A percentile compares a stretch with the other conserved stretches of the same genome.
phyloP scores from a whole-genome alignment of 2,113 vertebrate genomes.

The Morone chrysops region DNA sequence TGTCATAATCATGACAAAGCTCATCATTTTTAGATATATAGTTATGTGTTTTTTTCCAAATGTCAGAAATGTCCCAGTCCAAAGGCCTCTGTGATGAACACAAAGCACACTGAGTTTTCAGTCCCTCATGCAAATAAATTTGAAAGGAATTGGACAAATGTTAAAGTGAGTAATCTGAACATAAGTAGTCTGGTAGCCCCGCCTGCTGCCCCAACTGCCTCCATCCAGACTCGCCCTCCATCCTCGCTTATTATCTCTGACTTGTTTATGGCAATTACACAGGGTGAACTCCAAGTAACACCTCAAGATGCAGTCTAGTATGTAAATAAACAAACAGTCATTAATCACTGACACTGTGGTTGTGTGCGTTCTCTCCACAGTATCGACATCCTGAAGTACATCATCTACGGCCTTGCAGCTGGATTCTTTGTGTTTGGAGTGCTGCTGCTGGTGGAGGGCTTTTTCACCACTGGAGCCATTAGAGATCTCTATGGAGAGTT shows the following conservation, averaged over 20 bases:
- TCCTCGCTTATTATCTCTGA: slow-evolving; percentile 2
- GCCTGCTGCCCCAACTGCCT: not conserved
- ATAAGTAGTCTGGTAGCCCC: not conserved
- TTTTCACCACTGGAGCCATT: slow-evolving; percentile 97
- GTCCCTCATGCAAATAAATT: not conserved
- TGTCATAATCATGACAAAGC: no score
- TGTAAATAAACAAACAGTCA: slow-evolving; percentile 25
- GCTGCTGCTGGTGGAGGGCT: slow-evolving; percentile 98
- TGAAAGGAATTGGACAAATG: not conserved
- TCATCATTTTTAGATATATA: no score
- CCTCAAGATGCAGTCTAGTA: not conserved
- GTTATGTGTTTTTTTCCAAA: no score
- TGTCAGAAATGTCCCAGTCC: not conserved
- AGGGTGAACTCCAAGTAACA: not conserved
- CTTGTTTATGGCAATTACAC: not conserved
- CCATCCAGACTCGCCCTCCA: not conserved
- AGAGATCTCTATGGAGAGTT: slow-evolving; percentile 97
- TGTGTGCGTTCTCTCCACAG: slow-evolving; percentile 75
- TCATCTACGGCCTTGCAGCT: slow-evolving; percentile 96
- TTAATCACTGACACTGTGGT: slow-evolving; percentile 2
- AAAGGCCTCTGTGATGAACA: not conserved
- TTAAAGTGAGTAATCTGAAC: not conserved
- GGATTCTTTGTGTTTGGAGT: slow-evolving; percentile 98
- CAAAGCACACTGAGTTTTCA: not conserved
- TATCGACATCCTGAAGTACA: slow-evolving; percentile 98